phyloP scores from a whole-genome alignment of 2,888 invertebrate genomes.

The Ferdinandea cuprea region DNA sequence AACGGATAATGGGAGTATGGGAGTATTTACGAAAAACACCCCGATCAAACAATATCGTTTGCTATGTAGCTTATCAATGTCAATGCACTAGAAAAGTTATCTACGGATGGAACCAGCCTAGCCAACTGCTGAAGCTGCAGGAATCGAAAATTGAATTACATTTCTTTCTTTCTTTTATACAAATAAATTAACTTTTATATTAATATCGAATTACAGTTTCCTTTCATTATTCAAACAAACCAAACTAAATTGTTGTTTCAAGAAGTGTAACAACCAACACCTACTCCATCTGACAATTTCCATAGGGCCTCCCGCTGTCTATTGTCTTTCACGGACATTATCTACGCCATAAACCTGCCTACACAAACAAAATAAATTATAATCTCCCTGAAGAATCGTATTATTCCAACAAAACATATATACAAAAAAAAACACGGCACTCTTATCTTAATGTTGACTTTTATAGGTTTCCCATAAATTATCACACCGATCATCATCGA shows the following conservation, averaged over 20 bases:
- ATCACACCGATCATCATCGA: conserved; percentile 10
- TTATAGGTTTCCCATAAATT: conserved; percentile 34
- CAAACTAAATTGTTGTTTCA: neutral
- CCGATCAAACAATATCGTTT: too few species aligned
- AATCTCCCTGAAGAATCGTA: neutral
- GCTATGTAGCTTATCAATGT: too few species aligned
- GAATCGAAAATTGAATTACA: too few species aligned
- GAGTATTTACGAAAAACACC: too few species aligned
- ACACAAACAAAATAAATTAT: neutral
- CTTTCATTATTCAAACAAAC: too few species aligned
- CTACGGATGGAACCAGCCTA: too few species aligned
- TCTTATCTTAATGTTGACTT: conserved; percentile 44
- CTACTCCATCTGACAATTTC: neutral
- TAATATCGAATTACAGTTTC: too few species aligned
- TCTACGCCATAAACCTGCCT: neutral
- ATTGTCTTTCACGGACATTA: neutral
- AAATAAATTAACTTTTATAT: too few species aligned
- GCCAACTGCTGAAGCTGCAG: too few species aligned
- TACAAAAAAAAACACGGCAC: neutral
- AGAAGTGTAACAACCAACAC: neutral
- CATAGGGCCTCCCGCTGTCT: neutral
- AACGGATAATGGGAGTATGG: too few species aligned
- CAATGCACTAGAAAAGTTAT: too few species aligned
- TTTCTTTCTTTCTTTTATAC: too few species aligned
- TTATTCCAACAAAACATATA: conserved; percentile 1